Base-by-base conservation (phyloP, 2,113 vertebrate species). In the Garra rufa region DNA sequence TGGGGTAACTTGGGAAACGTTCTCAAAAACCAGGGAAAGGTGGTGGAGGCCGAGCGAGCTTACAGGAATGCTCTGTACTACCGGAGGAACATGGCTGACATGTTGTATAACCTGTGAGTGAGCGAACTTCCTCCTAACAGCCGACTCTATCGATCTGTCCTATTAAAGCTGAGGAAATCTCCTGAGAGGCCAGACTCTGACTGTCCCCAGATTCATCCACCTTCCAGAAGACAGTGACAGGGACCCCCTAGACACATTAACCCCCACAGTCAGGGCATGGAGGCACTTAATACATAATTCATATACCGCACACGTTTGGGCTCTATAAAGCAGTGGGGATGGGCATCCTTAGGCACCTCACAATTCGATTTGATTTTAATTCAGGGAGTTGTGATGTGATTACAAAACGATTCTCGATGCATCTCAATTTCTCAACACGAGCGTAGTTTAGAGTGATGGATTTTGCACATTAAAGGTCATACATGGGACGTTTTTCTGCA, bases 31-130 rank as follows among this genome's bases (percentile, higher is more conserved):
- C 98, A 99, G 93, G 96, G 96, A 85, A 96, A 99, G 94, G 96
- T 99, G 94, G 92, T 94, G 43, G 96, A 98, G 95, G 98, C 98
- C 52, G 98, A 99, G 91, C 95, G 90, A 89, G 98, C 98, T 48
- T 99, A 99, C 89, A 96, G 98, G 91, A 99, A 98, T 85, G 97
- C 98, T 87, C 95, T 99, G 88, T 97, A 97, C 92, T 99, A 98
- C 91, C 97, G 98, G 85, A 98, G 98, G 93, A 99, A 99, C 95
- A 99, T 99, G 98, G 98, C 98, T 1, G 98, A 99, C 93, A 99
- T 99, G 98, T 96, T 99, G 88, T 99, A 99, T 91, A 99, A 99
- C 94, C 94, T 99, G 98, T 99, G 92, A 99, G 98, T 99, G 94
- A 91, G 76, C 24, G 0, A 9, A 21, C n/a, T 50, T 83, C 21